Percentiles rank a stretch among this genome's conserved stretches.
phyloP scores from a whole-genome alignment of 2,113 vertebrate species.

The Corvus cornix region DNA sequence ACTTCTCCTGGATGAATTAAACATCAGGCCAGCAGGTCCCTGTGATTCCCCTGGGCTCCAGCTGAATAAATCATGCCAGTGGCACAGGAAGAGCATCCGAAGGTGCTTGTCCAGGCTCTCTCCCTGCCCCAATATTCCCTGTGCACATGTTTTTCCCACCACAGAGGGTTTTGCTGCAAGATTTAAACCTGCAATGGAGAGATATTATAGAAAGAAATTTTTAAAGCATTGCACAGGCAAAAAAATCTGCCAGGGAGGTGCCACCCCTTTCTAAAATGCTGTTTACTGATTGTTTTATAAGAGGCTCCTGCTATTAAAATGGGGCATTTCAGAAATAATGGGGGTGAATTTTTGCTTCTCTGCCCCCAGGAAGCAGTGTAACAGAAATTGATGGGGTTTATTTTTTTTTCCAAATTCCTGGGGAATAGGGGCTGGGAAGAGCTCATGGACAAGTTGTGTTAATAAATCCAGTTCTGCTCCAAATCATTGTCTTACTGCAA shows the following conservation, averaged over 20 bases:
- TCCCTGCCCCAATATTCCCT: slow-evolving; percentile 75
- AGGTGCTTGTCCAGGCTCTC: slow-evolving; percentile 75
- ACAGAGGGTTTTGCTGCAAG: neutral
- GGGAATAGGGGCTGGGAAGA: neutral
- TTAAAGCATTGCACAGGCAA: neutral
- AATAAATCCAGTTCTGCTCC: neutral
- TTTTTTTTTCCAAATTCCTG: neutral
- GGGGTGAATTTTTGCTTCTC: neutral
- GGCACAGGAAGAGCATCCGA: slow-evolving; percentile 72
- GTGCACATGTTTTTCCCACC: slow-evolving; percentile 61
- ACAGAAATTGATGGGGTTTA: neutral
- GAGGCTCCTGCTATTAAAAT: neutral
- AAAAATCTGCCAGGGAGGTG: neutral
- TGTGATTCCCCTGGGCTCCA: slow-evolving; percentile 59
- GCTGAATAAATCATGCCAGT: slow-evolving; percentile 80
- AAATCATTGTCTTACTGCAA: neutral
- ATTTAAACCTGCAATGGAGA: neutral
- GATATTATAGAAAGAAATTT: neutral
- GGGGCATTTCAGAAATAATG: neutral
- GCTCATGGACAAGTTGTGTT: neutral
- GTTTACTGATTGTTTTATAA: neutral
- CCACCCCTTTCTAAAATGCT: neutral
- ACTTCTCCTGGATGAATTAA: slow-evolving; percentile 68
- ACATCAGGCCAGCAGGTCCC: slow-evolving; percentile 75
- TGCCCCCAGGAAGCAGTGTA: neutral